phyloP scores from a whole-genome alignment of 2,113 vertebrate genomes.

The Nannobrachium achirus region DNA sequence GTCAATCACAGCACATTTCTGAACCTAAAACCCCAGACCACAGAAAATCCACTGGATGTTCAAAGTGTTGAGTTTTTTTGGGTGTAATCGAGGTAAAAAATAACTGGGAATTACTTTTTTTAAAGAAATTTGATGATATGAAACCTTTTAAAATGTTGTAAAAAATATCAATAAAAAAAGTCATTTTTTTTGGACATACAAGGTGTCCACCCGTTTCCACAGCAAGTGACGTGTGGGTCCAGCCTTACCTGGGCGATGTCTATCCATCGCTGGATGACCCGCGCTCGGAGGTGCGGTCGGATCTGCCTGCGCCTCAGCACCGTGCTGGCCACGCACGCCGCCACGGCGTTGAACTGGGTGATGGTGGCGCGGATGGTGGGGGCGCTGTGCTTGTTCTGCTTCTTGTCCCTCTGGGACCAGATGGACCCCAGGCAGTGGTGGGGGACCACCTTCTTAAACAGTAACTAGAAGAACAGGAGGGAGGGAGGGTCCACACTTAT shows the following conservation, averaged over 20 bases:
- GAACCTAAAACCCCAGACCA: too few species aligned
- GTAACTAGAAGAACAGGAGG: constrained; percentile 73
- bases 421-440: constrained; percentile 94
- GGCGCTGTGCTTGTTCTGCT: constrained; percentile 89
- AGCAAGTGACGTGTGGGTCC: too few species aligned
- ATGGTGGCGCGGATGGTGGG: constrained; percentile 92
- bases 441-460: constrained; percentile 93
- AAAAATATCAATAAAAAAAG: too few species aligned
- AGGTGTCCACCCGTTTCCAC: too few species aligned
- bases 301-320: constrained; percentile 84
- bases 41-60: too few species aligned
- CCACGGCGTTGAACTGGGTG: constrained; percentile 91
- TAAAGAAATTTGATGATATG: too few species aligned
- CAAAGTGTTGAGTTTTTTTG: too few species aligned
- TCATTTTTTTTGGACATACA: too few species aligned
- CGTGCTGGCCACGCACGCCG: constrained; percentile 91
- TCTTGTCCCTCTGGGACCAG: constrained; percentile 93
- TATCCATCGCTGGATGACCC: constrained; percentile 94
- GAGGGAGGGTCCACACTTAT: not conserved
- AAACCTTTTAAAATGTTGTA: too few species aligned
- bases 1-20: too few species aligned
- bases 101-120: too few species aligned
- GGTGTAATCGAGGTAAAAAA: too few species aligned
- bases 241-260: constrained; percentile 87
- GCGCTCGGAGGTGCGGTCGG: constrained; percentile 87